phyloP scores from a whole-genome alignment of 2,113 vertebrate genomes.

The Nanger granti region DNA sequence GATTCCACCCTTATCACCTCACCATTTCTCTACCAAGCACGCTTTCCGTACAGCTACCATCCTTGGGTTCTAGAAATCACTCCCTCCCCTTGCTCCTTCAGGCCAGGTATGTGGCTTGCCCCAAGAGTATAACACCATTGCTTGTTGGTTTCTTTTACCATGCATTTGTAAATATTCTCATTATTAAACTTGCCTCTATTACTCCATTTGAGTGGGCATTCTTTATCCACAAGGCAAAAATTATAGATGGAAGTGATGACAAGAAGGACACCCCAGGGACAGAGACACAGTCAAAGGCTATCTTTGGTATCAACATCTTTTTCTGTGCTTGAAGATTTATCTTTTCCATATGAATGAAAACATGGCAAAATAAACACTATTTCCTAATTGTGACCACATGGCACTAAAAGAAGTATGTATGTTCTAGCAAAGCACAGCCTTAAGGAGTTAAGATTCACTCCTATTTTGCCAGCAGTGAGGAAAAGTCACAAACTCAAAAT shows the following conservation, averaged over 20 bases:
- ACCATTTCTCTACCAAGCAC: neutral
- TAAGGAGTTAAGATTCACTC: neutral
- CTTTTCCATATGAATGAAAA: neutral
- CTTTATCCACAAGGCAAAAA: neutral
- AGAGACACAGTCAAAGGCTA: neutral
- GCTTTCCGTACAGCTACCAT: neutral
- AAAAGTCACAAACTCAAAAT: neutral
- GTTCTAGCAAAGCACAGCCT: neutral
- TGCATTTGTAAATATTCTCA: neutral
- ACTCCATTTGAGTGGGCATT: neutral
- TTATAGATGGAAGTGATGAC: neutral
- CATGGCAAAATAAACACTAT: neutral
- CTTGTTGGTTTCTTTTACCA: neutral
- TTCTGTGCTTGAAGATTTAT: neutral
- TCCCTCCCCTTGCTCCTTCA: neutral
- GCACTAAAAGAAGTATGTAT: neutral
- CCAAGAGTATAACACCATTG: neutral
- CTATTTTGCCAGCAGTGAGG: neutral
- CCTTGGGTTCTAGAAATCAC: neutral
- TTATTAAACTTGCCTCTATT: neutral
- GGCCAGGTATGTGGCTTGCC: neutral
- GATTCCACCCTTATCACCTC: neutral
- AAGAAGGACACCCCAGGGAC: neutral
- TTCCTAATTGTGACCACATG: constrained; percentile 23
- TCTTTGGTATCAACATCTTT: neutral